Percentiles rank a stretch among this genome's conserved stretches.
These are phyloP conservation scores for Charaxes varanes DNA, from an alignment of 1,140 invertebrate species.

Conservation along the genomic window DNA sequence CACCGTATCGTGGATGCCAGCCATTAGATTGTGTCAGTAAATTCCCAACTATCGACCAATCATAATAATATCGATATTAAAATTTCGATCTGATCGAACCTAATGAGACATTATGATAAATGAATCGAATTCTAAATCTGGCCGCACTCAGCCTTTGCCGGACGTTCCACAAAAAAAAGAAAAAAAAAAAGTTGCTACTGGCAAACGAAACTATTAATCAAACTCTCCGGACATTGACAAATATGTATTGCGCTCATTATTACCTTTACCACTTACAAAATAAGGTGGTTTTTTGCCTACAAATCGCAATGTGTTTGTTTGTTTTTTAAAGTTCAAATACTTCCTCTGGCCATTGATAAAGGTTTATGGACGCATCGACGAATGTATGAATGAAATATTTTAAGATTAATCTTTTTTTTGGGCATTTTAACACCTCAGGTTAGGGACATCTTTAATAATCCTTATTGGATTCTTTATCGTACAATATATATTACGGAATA, in stretches of 20 bases:
- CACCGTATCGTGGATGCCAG: too few relatives aligned
- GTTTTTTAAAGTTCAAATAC: conserved; percentile 9
- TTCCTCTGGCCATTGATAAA: conserved; percentile 25
- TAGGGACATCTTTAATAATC: too few relatives aligned
- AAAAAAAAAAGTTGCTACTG: conserved; percentile 42
- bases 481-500: too few relatives aligned
- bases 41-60: conserved; percentile 17
- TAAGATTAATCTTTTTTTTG: conserved; percentile 18
- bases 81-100: conserved; percentile 49
- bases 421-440: conserved; percentile 15
- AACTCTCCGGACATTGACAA: conserved; percentile 32
- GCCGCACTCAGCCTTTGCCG: conserved; percentile 25
- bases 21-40: neutral
- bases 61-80: conserved; percentile 55
- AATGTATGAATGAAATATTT: conserved; percentile 26
- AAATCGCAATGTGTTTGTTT: neutral
- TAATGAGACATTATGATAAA: conserved; percentile 58
- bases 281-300: conserved; percentile 8
- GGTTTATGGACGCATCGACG: conserved; percentile 22
- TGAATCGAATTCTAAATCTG: conserved; percentile 47
- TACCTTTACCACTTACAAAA: conserved; percentile 1
- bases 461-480: too few relatives aligned
- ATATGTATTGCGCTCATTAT: conserved; percentile 4
- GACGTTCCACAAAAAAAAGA: conserved; percentile 39
- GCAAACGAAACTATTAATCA: conserved; percentile 52